Percentiles rank a stretch among this genome's conserved stretches.
Evolutionary conservation across 2,888 invertebrate species (phyloP).

Genomic region (Dorcus hopei): DNA sequence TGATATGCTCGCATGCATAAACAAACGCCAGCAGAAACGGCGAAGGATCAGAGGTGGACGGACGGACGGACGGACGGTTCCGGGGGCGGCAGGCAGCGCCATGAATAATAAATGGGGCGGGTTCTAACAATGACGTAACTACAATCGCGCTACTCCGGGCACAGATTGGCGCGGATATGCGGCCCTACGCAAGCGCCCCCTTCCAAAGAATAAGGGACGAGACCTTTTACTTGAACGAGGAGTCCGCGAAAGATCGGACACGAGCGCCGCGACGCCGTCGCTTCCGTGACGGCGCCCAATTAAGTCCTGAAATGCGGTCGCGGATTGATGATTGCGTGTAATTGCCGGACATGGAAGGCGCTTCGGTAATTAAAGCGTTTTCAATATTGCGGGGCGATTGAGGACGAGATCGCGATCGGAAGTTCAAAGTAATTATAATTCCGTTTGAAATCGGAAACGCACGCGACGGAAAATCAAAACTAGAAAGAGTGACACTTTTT

Average conservation of each 20-base stretch:
- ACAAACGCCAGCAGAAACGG: not conserved
- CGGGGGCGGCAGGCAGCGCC: slow-evolving; percentile 17
- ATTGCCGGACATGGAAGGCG: not conserved
- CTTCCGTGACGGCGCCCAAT: no score
- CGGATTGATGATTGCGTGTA: not conserved
- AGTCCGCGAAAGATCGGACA: no score
- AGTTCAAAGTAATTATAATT: slow-evolving; percentile 3
- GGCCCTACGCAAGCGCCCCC: slow-evolving; percentile 20
- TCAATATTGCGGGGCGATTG: slow-evolving; percentile 20
- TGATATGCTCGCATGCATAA: no score
- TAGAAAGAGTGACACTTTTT: not conserved
- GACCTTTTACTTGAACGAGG: no score
- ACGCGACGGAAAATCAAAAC: slow-evolving; percentile 1
- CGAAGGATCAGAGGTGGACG: not conserved
- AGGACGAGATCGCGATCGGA: not conserved
- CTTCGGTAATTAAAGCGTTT: slow-evolving; percentile 7
- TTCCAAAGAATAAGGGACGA: not conserved
- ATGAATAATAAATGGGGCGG: slow-evolving; percentile 39
- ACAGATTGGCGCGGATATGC: slow-evolving; percentile 34
- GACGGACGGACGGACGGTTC: not conserved
- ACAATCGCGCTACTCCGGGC: slow-evolving; percentile 41
- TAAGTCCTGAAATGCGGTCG: not conserved
- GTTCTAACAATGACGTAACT: slow-evolving; percentile 50
- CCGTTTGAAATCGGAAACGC: not conserved
- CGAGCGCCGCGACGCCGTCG: no score